These are phyloP conservation scores for Gracilinanus agilis DNA, from an alignment of 2,113 vertebrate species.

Conservation along the genomic window DNA sequence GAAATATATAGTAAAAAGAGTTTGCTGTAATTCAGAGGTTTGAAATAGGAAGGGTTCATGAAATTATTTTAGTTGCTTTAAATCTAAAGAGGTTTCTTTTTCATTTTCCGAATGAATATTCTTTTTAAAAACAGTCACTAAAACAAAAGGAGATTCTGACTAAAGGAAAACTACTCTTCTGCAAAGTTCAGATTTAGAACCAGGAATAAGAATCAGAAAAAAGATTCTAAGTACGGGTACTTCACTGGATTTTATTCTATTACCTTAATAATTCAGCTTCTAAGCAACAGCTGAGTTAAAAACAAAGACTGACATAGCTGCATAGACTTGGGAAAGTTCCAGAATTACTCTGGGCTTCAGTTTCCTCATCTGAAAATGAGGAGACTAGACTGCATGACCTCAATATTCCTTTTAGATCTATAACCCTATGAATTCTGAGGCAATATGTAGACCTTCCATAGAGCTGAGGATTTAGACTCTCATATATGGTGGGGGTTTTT, in stretches of 20 bases:
- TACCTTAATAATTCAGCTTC: neutral
- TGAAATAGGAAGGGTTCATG: slow-evolving; percentile 9
- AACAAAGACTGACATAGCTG: neutral
- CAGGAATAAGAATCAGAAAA: neutral
- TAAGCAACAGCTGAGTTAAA: neutral
- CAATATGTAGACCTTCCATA: neutral
- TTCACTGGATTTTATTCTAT: neutral
- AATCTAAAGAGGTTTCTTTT: slow-evolving; percentile 53
- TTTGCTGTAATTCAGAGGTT: slow-evolving; percentile 39
- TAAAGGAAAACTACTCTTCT: slow-evolving; percentile 3
- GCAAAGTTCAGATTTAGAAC: neutral
- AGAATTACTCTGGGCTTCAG: neutral
- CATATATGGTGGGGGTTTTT: neutral
- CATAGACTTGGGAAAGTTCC: neutral
- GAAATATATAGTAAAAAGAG: slow-evolving; percentile 56
- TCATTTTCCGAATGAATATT: slow-evolving; percentile 24
- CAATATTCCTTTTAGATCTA: neutral
- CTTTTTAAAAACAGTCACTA: neutral
- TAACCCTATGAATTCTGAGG: neutral
- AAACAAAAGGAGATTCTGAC: neutral
- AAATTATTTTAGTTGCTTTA: slow-evolving; percentile 42
- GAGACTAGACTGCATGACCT: neutral
- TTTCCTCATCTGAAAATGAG: neutral
- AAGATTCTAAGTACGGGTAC: neutral
- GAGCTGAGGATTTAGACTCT: neutral